Conservation (phyloP, 2,113 vertebrate genomes). For the Globicephala melas region DNA sequence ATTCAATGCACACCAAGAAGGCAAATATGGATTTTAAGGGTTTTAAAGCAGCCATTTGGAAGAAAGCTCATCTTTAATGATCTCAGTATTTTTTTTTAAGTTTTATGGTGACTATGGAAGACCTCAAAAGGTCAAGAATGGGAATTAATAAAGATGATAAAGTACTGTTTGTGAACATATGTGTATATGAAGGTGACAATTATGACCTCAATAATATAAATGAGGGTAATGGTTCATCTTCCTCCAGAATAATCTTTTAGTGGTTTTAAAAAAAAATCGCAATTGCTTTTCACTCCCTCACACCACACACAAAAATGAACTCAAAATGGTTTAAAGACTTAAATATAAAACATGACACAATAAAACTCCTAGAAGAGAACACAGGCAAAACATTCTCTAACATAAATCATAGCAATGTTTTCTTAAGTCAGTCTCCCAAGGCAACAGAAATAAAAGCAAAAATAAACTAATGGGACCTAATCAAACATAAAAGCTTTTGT, state of each 20-base stretch:
- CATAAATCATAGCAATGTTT: neutral
- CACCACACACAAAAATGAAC: neutral
- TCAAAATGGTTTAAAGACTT: neutral
- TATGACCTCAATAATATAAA: neutral
- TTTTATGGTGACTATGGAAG: neutral
- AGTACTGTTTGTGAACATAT: neutral
- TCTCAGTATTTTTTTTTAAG: neutral
- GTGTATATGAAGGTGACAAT: neutral
- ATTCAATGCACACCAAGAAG: neutral
- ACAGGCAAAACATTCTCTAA: neutral
- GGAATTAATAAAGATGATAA: neutral
- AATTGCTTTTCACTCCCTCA: neutral
- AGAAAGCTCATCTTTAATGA: neutral
- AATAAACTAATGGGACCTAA: neutral
- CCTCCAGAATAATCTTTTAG: neutral
- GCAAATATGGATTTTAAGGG: neutral
- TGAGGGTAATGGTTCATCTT: neutral
- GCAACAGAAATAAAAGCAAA: neutral
- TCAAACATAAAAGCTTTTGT: neutral
- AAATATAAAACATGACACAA: neutral
- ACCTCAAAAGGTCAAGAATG: neutral
- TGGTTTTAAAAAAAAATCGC: neutral
- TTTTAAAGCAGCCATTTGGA: neutral
- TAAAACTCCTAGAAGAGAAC: neutral
- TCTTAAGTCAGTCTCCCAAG: neutral